Conservation (phyloP, 1,140 invertebrate species). For the Aphelenchoides besseyi region DNA sequence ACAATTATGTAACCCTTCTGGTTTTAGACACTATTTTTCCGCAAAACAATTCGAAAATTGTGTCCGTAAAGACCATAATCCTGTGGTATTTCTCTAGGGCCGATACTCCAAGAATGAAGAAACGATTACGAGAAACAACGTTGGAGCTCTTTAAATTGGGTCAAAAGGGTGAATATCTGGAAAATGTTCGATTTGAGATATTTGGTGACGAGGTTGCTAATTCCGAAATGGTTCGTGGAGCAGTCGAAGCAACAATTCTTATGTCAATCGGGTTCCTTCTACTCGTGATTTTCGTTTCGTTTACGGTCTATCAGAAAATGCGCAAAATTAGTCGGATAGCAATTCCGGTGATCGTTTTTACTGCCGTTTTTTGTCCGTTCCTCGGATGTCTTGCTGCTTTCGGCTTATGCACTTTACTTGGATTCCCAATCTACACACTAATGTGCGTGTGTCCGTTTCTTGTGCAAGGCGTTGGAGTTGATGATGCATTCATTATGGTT, state of each 20-base stretch:
- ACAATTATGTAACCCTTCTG: neutral
- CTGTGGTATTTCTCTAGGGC: slow-evolving; percentile 55
- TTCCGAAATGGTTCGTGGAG: slow-evolving; percentile 49
- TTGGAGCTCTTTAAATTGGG: slow-evolving; percentile 41
- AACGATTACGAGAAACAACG: slow-evolving; percentile 31
- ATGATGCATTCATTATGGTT: slow-evolving; percentile 59
- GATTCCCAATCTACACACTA: slow-evolving; percentile 54
- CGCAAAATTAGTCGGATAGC: slow-evolving; percentile 18
- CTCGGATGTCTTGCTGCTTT: slow-evolving; percentile 54
- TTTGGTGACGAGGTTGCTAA: slow-evolving; percentile 56
- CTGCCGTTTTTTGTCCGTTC: slow-evolving; percentile 55
- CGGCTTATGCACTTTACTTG: slow-evolving; percentile 57
- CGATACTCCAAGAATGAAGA: slow-evolving; percentile 37
- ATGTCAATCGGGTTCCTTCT: slow-evolving; percentile 59
- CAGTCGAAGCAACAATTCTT: slow-evolving; percentile 52
- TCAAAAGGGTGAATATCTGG: slow-evolving; percentile 32
- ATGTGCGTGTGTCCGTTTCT: slow-evolving; percentile 61
- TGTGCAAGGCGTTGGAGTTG: slow-evolving; percentile 35
- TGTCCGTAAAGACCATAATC: slow-evolving; percentile 38
- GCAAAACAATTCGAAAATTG: slow-evolving; percentile 41
- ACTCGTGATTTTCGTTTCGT: slow-evolving; percentile 51
- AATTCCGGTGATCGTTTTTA: slow-evolving; percentile 41
- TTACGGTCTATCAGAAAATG: slow-evolving; percentile 44
- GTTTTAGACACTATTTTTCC: slow-evolving; percentile 25
- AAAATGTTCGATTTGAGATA: slow-evolving; percentile 49